phyloP scores from a whole-genome alignment of 1,140 invertebrate genomes.

The Drosophila pruinosa region DNA sequence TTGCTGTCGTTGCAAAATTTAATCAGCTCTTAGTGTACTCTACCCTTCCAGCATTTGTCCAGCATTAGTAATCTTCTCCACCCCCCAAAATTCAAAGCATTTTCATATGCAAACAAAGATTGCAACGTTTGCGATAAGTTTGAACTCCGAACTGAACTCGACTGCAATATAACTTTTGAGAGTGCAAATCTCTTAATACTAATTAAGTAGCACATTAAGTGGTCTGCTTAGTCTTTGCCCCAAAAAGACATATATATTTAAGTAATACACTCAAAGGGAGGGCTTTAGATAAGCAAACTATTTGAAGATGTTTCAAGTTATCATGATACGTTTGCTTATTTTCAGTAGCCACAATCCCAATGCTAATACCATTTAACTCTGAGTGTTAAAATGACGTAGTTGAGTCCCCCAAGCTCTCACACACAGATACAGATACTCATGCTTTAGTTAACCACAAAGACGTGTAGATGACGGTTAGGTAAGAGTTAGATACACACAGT shows the following conservation, averaged over 20 bases:
- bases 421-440: background rate
- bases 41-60: background rate
- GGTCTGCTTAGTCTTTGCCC: conserved; percentile 1
- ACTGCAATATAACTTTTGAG: conserved; percentile 23
- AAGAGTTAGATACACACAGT: background rate
- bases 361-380: conserved; percentile 19
- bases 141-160: conserved; percentile 10
- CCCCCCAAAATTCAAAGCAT: too few species aligned
- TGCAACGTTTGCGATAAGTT: conserved; percentile 38
- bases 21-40: conserved; percentile 57
- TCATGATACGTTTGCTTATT: background rate
- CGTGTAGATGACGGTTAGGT: conserved; percentile 36
- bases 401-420: background rate
- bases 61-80: conserved; percentile 10
- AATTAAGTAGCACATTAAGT: conserved; percentile 15
- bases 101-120: conserved; percentile 44
- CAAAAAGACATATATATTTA: background rate
- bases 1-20: conserved; percentile 71
- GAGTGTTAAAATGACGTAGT: conserved; percentile 12
- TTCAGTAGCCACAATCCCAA: conserved; percentile 13
- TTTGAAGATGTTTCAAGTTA: background rate
- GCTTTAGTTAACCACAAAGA: conserved; percentile 57
- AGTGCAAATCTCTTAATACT: conserved; percentile 16
- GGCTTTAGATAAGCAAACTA: background rate
- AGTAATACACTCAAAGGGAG: background rate